Percentiles rank a stretch among this genome's conserved stretches.
Conservation (phyloP, 2,113 vertebrate species). For the Saguinus imperator region DNA sequence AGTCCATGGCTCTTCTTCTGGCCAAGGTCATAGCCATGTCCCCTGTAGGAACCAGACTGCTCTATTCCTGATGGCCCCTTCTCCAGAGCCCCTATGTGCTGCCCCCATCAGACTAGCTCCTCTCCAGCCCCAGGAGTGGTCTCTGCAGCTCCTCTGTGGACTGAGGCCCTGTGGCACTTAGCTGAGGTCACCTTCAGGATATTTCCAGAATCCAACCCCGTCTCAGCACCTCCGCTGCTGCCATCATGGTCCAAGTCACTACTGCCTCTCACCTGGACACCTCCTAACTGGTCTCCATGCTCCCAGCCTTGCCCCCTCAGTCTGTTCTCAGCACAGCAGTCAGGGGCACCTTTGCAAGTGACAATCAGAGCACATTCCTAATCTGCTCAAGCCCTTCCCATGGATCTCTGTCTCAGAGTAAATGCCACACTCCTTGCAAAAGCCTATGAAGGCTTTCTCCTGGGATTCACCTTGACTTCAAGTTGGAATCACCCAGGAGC, state of each 20-base stretch:
- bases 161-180: not conserved
- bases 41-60: not conserved
- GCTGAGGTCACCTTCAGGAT: not conserved
- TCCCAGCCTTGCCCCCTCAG: not conserved
- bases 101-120: not conserved
- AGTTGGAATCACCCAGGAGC: not conserved
- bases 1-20: not conserved
- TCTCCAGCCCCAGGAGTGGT: not conserved
- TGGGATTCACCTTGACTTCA: not conserved
- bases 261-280: not conserved
- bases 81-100: not conserved
- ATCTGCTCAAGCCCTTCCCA: not conserved
- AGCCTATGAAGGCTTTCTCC: not conserved
- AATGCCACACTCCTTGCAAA: not conserved
- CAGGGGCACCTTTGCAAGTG: not conserved
- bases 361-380: not conserved
- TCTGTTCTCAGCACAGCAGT: not conserved
- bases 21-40: not conserved
- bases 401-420: not conserved
- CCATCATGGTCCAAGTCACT: not conserved
- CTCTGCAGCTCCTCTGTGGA: too few species aligned
- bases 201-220: not conserved
- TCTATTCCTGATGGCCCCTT: not conserved
- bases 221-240: not conserved
- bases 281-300: not conserved